Percentiles rank a stretch among this genome's conserved stretches.
phyloP scores from a whole-genome alignment of 1,140 invertebrate genomes.

The Drosophila prosaltans region DNA sequence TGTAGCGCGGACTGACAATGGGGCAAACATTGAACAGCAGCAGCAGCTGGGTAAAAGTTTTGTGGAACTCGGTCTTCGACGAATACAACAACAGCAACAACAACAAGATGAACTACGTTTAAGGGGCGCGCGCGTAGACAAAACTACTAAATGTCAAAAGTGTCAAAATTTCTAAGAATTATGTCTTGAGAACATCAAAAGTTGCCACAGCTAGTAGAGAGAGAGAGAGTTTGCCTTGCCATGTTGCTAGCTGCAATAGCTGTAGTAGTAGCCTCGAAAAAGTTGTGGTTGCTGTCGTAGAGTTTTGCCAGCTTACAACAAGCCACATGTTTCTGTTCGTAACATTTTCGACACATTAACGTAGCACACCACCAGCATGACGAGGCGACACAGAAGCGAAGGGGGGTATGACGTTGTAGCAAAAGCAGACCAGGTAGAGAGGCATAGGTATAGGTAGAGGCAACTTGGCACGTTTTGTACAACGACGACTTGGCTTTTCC shows the following conservation, averaged over 20 bases:
- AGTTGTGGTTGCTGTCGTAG: slow-evolving; percentile 39
- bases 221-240: slow-evolving; percentile 18
- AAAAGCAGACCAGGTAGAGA: slow-evolving; percentile 25
- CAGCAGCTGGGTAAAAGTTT: neutral
- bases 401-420: slow-evolving; percentile 3
- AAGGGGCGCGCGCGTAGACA: slow-evolving; percentile 55
- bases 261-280: slow-evolving; percentile 28
- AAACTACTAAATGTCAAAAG: slow-evolving; percentile 82
- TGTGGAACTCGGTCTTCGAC: slow-evolving; percentile 10
- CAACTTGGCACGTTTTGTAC: slow-evolving; percentile 21
- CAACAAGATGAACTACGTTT: slow-evolving; percentile 16
- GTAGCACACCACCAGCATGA: slow-evolving; percentile 12
- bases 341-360: slow-evolving; percentile 80
- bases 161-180: slow-evolving; percentile 79
- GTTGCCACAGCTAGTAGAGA: slow-evolving; percentile 37
- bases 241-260: slow-evolving; percentile 27
- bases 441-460: neutral
- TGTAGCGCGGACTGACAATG: slow-evolving; percentile 49
- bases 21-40: slow-evolving; percentile 30
- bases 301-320: slow-evolving; percentile 58
- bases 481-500: slow-evolving; percentile 20
- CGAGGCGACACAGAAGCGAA: slow-evolving; percentile 11
- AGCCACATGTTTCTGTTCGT: slow-evolving; percentile 72
- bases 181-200: slow-evolving; percentile 79
- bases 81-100: neutral